Evolutionary conservation across 1,140 invertebrate genomes (phyloP), one percentile per base, ranked within the genome.

Genomic region (Potamilus streckersoni): DNA sequence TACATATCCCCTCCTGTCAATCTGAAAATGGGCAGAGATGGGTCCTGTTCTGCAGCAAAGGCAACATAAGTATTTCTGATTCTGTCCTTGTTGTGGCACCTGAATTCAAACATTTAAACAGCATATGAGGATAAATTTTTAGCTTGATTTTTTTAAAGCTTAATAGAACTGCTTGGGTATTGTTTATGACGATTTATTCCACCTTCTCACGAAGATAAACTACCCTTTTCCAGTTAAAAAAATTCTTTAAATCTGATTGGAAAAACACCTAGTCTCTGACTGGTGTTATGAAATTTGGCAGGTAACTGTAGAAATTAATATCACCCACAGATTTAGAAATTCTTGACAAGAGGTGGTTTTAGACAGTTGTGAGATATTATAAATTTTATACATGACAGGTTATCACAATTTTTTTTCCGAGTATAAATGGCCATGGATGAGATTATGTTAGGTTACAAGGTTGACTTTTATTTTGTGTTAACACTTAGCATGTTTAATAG

Each of bases 11-110:
- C 61, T 55, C 56, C 77, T 71, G 59, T 83, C 78, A 19, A 87
- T 31, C 14, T 62, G 62, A 38, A 84, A 80, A 19, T 20, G 57
- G 17, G 81, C 83, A 12, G 72, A 69, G 66, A 87, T 85, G n/a
- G 84, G 84, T n/a, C 86, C 86, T 23, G 80, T 80, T 63, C 81
- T 80, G 67, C 84, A 86, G 70, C 85, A 86, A 57, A 84, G 69
- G 63, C 84, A 87, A 74, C 85, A 87, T 16, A 86, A 55, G 20
- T 69, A 78, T 64, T 82, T 83, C 31, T 69, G 82, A 56, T 64
- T 71, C 60, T 58, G 65, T 20, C 56, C 63, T 23, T 56, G 73
- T 55, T 38, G 60, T 27, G 68, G 78, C 38, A 15, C 27, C 73
- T 69, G 70, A 71, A 68, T 57, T 17, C 19, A 31, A 17, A 61